A percentile compares a stretch with the other conserved stretches of the same genome.
Conservation (phyloP, 2,888 invertebrate genomes). For the Azorinus chamasolen region DNA sequence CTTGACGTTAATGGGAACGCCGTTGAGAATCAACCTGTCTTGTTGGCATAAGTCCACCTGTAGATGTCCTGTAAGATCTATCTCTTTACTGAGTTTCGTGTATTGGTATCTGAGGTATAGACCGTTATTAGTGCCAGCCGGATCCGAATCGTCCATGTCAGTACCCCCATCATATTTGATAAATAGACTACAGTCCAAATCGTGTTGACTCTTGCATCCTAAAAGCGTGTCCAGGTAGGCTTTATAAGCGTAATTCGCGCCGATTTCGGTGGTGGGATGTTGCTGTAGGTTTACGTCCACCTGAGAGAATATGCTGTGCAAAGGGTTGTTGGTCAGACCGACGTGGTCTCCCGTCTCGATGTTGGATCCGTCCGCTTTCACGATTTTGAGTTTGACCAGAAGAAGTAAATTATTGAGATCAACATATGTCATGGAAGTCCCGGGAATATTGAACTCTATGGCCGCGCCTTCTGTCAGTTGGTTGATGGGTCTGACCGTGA, state of each 20-base stretch:
- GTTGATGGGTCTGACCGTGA: too few relatives aligned
- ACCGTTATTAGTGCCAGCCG: constrained; percentile 13
- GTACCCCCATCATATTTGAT: constrained; percentile 22
- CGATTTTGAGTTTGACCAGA: constrained; percentile 27
- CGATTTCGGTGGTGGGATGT: constrained; percentile 28
- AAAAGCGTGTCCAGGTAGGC: constrained; percentile 24
- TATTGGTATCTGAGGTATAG: constrained; percentile 14
- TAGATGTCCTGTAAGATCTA: constrained; percentile 31
- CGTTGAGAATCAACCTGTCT: constrained; percentile 39
- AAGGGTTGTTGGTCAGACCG: constrained; percentile 27
- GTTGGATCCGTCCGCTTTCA: constrained; percentile 26
- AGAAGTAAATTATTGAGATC: constrained; percentile 23
- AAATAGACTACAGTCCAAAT: constrained; percentile 22
- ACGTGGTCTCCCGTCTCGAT: constrained; percentile 6
- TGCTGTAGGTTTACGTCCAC: constrained; percentile 37
- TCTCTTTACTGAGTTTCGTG: constrained; percentile 12
- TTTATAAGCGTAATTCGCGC: constrained; percentile 31
- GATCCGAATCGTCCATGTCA: constrained; percentile 22
- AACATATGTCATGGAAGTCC: constrained; percentile 22
- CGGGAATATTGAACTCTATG: too few relatives aligned
- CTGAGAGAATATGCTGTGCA: constrained; percentile 40
- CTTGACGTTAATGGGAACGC: constrained; percentile 36
- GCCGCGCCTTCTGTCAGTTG: too few relatives aligned
- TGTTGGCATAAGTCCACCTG: constrained; percentile 45
- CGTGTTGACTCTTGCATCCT: constrained; percentile 1